Evolutionary conservation across 1,140 invertebrate species (phyloP), one percentile per base, ranked within the genome.

Genomic region (Xylocopa sonorina): DNA sequence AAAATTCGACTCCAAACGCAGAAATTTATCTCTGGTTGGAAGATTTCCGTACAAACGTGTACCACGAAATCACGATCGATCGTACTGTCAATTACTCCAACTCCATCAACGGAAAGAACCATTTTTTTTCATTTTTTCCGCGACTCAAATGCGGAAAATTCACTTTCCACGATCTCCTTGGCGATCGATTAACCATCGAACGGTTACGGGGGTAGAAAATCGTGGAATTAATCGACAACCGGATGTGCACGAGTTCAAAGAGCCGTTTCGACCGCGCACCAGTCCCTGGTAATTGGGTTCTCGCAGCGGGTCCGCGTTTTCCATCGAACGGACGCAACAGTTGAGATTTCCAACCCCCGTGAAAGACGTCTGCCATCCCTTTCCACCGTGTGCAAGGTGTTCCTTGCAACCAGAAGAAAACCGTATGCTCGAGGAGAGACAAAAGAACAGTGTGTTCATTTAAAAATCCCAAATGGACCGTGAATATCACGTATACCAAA

Each of bases 321-420:
- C 60, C 38, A 18, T 43, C 62, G 4, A 67, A 41, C 27, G 73
- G 14, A 48, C 63, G 63, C 73, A 76, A 76, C 73, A 76, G 73
- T 76, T 76, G 73, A 76, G 50, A 57, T 57, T 55, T 74, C 29
- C 14, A 12, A 6, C 3, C 58, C 1, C 1, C 3, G 46, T 24
- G 38, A 34, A 75, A 66, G 48, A 75, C 48, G 50, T 38, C 38
- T 38, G 38, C 38, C 9, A 4, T 38, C 38, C 38, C 38, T 38
- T 38, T 38, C 38, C 38, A 4, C 38, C 9, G 38, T 38, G 38
- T 38, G 9, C 38, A 38, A 9, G 38, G 38, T 38, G 38, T 38
- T 38, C 38, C 38, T 4, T 38, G 38, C 38, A 38, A 38, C 38
- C n/a, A n/a, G n/a, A n/a, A n/a, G n/a, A n/a, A n/a, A n/a, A n/a